Conservation (phyloP, 2,113 vertebrate genomes). For the Lates calcarifer region DNA sequence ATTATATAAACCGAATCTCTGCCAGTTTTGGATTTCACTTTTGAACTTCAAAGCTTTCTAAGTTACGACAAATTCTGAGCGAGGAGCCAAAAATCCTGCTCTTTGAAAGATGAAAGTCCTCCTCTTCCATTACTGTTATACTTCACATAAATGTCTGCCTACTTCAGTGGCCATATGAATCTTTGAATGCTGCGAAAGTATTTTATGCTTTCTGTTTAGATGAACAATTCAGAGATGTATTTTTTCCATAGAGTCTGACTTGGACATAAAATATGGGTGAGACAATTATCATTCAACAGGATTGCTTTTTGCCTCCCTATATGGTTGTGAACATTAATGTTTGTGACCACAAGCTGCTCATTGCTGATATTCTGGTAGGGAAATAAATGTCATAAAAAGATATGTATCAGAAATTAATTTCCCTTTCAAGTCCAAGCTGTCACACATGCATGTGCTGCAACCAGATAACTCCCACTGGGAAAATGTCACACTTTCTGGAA, state of each 20-base stretch:
- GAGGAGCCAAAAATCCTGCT: conserved; percentile 49
- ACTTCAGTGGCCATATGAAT: conserved; percentile 25
- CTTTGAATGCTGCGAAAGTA: neutral
- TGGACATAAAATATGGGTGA: conserved; percentile 1
- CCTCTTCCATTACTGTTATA: conserved; percentile 46
- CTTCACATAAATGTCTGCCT: conserved; percentile 19
- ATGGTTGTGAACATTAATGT: conserved; percentile 39
- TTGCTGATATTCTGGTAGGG: conserved; percentile 56
- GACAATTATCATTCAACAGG: conserved; percentile 27
- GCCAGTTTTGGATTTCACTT: conserved; percentile 58
- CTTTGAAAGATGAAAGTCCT: conserved; percentile 65
- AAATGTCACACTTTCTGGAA: conserved; percentile 73
- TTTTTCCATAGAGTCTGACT: conserved; percentile 4
- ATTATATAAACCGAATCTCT: conserved; percentile 43
- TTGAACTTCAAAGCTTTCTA: conserved; percentile 65
- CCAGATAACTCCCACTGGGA: conserved; percentile 70
- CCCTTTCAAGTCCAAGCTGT: conserved; percentile 58
- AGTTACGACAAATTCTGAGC: conserved; percentile 45
- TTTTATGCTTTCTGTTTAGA: conserved; percentile 27
- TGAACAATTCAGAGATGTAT: conserved; percentile 11
- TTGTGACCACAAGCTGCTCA: conserved; percentile 44
- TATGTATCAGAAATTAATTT: conserved; percentile 80
- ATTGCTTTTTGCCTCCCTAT: conserved; percentile 33
- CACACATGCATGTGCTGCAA: conserved; percentile 48
- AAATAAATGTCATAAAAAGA: conserved; percentile 77